A percentile compares a stretch with the other conserved stretches of the same genome.
phyloP scores from a whole-genome alignment of 2,113 vertebrate genomes.

The Mola mola region DNA sequence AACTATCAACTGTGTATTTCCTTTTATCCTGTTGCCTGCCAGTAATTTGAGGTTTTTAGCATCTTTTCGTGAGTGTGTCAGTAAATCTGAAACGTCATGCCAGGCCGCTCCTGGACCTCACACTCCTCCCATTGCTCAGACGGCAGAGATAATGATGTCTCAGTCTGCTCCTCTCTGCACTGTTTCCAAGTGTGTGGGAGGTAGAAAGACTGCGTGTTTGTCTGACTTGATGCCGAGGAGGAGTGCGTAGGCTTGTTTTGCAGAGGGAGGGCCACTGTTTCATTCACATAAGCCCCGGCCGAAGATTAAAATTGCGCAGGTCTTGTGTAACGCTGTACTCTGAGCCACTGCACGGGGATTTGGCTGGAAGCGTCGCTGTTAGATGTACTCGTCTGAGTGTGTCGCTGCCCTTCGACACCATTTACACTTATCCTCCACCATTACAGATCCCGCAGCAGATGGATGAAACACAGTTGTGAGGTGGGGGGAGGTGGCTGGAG shows the following conservation, averaged over 20 bases:
- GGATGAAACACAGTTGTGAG: conserved; percentile 35
- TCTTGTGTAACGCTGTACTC: conserved; percentile 68
- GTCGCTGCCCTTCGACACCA: conserved; percentile 50
- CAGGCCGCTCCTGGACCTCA: conserved; percentile 17
- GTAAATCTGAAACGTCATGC: conserved; percentile 36
- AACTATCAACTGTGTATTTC: not conserved
- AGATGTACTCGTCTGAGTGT: conserved; percentile 33
- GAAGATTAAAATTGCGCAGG: conserved; percentile 66
- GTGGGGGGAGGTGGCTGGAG: not conserved
- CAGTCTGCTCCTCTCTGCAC: conserved; percentile 51
- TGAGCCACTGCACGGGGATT: conserved; percentile 60
- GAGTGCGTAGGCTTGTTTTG: conserved; percentile 44
- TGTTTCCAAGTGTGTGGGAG: conserved; percentile 63
- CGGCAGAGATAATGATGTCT: conserved; percentile 53
- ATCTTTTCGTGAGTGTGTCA: conserved; percentile 7
- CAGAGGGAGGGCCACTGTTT: conserved; percentile 32
- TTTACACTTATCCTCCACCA: conserved; percentile 41
- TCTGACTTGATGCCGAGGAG: conserved; percentile 54
- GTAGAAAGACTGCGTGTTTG: conserved; percentile 58
- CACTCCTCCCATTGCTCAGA: conserved; percentile 41
- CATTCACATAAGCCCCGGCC: conserved; percentile 64
- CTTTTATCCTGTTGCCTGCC: no score
- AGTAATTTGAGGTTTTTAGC: conserved; percentile 3
- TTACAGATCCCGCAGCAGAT: conserved; percentile 36
- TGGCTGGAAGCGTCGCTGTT: conserved; percentile 47